Evolutionary conservation across 1,140 invertebrate species (phyloP).

Genomic region (Ectropis grisescens): DNA sequence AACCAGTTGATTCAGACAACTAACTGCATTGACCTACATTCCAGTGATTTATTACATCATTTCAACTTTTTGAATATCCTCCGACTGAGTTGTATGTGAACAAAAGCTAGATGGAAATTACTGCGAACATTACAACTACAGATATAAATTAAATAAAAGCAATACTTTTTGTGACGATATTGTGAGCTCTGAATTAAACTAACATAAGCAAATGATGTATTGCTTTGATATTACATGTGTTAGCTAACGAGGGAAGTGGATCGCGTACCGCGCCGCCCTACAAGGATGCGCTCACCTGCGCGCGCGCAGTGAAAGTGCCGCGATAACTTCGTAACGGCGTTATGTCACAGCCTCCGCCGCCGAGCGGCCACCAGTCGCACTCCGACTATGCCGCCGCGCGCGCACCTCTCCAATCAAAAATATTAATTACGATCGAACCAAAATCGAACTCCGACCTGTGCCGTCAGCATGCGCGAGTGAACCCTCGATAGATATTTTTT

Average conservation of each 20-base stretch:
- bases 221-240: too few species aligned
- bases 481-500: conserved; percentile 9
- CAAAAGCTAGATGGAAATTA: too few species aligned
- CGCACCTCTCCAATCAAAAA: conserved; percentile 21
- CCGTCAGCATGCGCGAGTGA: conserved; percentile 38
- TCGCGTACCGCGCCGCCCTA: conserved; percentile 30
- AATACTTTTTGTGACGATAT: too few species aligned
- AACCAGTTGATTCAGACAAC: too few species aligned
- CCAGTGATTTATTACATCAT: too few species aligned
- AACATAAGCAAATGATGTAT: too few species aligned
- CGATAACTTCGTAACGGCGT: conserved; percentile 33
- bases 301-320: conserved; percentile 51
- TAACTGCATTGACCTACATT: too few species aligned
- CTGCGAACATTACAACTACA: too few species aligned
- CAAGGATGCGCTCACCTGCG: conserved; percentile 34
- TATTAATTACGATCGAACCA: conserved; percentile 1
- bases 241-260: background rate
- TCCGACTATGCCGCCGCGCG: conserved; percentile 46
- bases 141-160: background rate
- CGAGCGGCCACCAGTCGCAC: conserved; percentile 30
- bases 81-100: too few species aligned
- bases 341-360: conserved; percentile 40
- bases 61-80: too few species aligned
- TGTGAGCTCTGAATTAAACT: too few species aligned
- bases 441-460: conserved; percentile 9